Evolutionary conservation across 2,888 invertebrate species (phyloP).

Genomic region (Thalpophila matura): DNA sequence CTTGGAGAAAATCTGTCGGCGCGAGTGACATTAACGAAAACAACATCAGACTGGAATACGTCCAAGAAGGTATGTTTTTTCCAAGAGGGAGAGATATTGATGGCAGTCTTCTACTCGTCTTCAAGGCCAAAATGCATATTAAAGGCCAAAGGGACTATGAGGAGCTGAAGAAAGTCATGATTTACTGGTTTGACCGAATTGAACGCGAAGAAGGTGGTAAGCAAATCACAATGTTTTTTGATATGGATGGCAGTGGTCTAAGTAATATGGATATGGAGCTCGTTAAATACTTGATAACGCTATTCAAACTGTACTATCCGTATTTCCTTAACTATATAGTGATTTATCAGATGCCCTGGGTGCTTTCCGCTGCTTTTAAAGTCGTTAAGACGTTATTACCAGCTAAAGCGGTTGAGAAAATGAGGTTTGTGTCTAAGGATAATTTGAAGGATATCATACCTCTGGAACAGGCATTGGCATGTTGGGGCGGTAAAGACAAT

Average conservation of each 20-base stretch:
- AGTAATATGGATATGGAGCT: constrained; percentile 98
- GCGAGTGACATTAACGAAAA: constrained; percentile 94
- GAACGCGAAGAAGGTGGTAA: constrained; percentile 94
- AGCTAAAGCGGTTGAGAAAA: constrained; percentile 96
- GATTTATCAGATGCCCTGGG: constrained; percentile 98
- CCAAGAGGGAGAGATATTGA: constrained; percentile 95
- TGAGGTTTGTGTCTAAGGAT: constrained; percentile 95
- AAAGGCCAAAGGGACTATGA: constrained; percentile 94
- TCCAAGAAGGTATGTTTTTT: constrained; percentile 95
- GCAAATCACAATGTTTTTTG: constrained; percentile 96
- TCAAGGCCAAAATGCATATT: constrained; percentile 95
- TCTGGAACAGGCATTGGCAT: constrained; percentile 93
- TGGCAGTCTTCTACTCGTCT: constrained; percentile 94
- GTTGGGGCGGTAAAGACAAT: constrained; percentile 95
- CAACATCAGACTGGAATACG: constrained; percentile 93
- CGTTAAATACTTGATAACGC: constrained; percentile 95
- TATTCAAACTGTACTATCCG: constrained; percentile 97
- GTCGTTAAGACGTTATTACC: constrained; percentile 97
- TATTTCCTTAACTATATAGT: constrained; percentile 96
- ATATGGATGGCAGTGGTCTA: constrained; percentile 96
- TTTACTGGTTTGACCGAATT: constrained; percentile 96
- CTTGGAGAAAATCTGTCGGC: constrained; percentile 95
- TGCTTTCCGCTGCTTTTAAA: constrained; percentile 97
- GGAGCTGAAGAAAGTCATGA: constrained; percentile 94
- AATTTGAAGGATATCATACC: constrained; percentile 94